These are phyloP conservation scores for Tauraco hartlaubi DNA, from an alignment of 2,797 vertebrate genomes.

Conservation along the genomic window DNA sequence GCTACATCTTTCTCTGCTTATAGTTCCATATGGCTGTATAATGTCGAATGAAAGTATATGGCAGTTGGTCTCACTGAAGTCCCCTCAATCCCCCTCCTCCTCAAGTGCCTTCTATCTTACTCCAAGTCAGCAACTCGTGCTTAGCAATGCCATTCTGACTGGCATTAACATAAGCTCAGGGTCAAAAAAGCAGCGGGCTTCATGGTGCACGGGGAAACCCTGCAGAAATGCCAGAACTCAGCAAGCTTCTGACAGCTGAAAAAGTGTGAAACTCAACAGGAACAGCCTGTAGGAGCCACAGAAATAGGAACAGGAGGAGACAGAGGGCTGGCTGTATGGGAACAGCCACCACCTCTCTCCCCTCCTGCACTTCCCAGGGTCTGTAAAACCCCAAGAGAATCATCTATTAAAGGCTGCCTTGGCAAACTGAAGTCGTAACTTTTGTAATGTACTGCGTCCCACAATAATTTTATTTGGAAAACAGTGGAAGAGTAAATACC, in stretches of 20 bases:
- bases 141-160: neutral
- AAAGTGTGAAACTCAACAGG: neutral
- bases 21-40: neutral
- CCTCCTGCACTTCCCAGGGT: neutral
- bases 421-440: neutral
- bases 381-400: neutral
- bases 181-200: neutral
- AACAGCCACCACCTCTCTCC: neutral
- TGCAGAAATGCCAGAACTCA: neutral
- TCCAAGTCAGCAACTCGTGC: neutral
- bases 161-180: neutral
- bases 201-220: neutral
- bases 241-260: neutral
- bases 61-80: neutral
- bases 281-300: neutral
- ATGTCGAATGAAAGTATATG: neutral
- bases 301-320: neutral
- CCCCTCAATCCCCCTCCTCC: neutral
- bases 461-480: neutral
- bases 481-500: neutral
- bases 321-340: neutral
- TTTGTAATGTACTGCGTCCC: neutral
- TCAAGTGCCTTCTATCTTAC: neutral
- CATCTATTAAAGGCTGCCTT: neutral
- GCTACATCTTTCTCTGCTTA: neutral